Evolutionary conservation across 2,113 vertebrate genomes (phyloP), one percentile per base, ranked within the genome.

Genomic region (Macquaria ambigua): DNA sequence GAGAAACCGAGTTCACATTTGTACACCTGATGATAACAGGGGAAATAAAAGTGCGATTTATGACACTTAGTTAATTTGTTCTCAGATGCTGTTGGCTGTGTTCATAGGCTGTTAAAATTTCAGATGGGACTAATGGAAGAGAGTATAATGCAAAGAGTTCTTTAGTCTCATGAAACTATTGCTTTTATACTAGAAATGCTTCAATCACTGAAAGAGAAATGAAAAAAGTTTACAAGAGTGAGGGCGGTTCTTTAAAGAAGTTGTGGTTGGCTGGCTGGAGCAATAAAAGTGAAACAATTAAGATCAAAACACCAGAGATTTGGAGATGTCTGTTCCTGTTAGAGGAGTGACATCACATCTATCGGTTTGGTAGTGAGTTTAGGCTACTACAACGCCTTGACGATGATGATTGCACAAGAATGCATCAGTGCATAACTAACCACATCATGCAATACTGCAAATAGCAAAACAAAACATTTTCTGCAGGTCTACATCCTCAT

Each of bases 21-120:
- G 64, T 81, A 72, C 62, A 89, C 86, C 83, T 88, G 90, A 76
- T 82, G 73, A 82, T 75, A 88, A 72, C 67, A 50, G 64, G 61
- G 83, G 85, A 75, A 88, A 90, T 91, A 82, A 89, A 88, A 72
- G 73, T 6, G 20, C 21, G 48, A 89, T 90, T 88, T 85, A 87
- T 74, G 68, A 71, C 28, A 25, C 77, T 77, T 81, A 10, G 80
- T 67, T 81, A 79, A 84, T 92, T 86, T 82, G 81, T 50, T 82
- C 79, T 90, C 64, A n/a, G 59, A 83, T 69, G 73, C 52, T 82
- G 74, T 55, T 84, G 81, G 75, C 82, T 83, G 68, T 61, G 59
- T 66, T 73, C 61, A 75, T 15, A 69, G 52, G 63, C 41, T 74
- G 74, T 74, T 81, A 48, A 66, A 31, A 71, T 77, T 82, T 87